Evolutionary conservation across 2,113 vertebrate genomes (phyloP), one percentile per base, ranked within the genome.

Genomic region (Plecotus auritus): DNA sequence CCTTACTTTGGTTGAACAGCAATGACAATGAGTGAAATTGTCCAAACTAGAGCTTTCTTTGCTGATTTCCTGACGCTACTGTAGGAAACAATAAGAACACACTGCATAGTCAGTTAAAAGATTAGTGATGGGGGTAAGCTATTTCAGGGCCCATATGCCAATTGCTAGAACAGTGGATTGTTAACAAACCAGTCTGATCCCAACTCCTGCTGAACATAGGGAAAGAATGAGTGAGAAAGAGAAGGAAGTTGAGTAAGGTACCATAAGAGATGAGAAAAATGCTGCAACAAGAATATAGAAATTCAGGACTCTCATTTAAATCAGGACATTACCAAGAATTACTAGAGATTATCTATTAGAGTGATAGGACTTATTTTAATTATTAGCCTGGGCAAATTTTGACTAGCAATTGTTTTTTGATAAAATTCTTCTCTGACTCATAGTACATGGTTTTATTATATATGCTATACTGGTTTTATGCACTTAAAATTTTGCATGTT

Each of bases 401-500:
- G 37, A 54, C 17, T 88, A 54, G 5, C 90, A 82, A 72, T 12
- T 47, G 59, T 59, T 20, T 20, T 88, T 85, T 16, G 20, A n/a
- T 66, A 37, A 89, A 86, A 45, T 90, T 84, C 28, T 83, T 78
- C 49, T 90, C 49, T 90, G 77, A 87, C 54, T 92, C 61, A 49
- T 78, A 10, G 49, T 49, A 40, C 26, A 18, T 80, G 80, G 81
- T 96, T 95, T 93, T 95, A 74, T 95, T 88, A 85, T 37, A 81
- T 92, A 87, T 56, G 66, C 66, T 84, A 87, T 87, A 72, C 12
- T 74, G 76, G 47, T 73, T 77, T 83, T 51, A 72, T 86, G 12
- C 28, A 95, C 54, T 59, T 92, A 73, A 23, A 94, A 59, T 84
- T 90, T 83, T 94, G n/a, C 85, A 90, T 51, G 35, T 73, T 84